A percentile compares a stretch with the other conserved stretches of the same genome.
Conservation (phyloP, 1,140 invertebrate genomes). For the Drosophila littoralis region DNA sequence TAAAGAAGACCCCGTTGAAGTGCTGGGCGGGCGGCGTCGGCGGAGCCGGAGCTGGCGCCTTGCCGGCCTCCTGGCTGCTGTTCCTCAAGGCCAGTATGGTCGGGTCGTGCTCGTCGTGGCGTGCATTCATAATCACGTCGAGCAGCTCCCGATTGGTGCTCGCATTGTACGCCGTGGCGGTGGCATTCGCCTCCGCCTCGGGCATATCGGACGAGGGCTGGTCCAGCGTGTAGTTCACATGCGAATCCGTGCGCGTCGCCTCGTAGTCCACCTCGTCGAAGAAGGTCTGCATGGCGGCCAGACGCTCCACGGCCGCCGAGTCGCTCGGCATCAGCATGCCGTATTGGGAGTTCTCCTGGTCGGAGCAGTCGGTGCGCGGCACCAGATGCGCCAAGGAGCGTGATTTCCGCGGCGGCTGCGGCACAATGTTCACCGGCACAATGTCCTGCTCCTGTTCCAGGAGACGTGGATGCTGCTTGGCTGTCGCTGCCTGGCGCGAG, state of each 20-base stretch:
- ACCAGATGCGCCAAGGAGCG: slow-evolving; percentile 86
- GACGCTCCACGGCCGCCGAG: slow-evolving; percentile 54
- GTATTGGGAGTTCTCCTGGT: slow-evolving; percentile 80
- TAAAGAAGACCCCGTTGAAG: slow-evolving; percentile 85
- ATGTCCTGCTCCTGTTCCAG: slow-evolving; percentile 85
- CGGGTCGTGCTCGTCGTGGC: slow-evolving; percentile 84
- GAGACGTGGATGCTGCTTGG: slow-evolving; percentile 22
- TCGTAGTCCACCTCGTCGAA: slow-evolving; percentile 85
- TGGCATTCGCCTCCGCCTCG: slow-evolving; percentile 84
- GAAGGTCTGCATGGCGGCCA: slow-evolving; percentile 73
- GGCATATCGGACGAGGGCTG: slow-evolving; percentile 81
- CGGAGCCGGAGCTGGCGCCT: slow-evolving; percentile 41
- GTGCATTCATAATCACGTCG: slow-evolving; percentile 85
- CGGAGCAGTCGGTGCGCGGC: slow-evolving; percentile 71
- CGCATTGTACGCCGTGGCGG: slow-evolving; percentile 83
- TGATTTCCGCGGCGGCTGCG: slow-evolving; percentile 86
- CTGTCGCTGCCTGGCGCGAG: slow-evolving; percentile 70
- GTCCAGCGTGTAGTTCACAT: slow-evolving; percentile 59
- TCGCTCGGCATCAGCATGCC: slow-evolving; percentile 65
- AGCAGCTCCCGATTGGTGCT: slow-evolving; percentile 86
- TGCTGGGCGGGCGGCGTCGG: slow-evolving; percentile 83
- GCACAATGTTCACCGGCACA: slow-evolving; percentile 87
- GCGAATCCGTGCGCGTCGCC: slow-evolving; percentile 86
- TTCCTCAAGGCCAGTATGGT: slow-evolving; percentile 83
- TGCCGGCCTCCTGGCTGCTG: slow-evolving; percentile 58